These are phyloP conservation scores for Drosophila persimilis DNA, from an alignment of 1,140 invertebrate species.

Conservation along the genomic window DNA sequence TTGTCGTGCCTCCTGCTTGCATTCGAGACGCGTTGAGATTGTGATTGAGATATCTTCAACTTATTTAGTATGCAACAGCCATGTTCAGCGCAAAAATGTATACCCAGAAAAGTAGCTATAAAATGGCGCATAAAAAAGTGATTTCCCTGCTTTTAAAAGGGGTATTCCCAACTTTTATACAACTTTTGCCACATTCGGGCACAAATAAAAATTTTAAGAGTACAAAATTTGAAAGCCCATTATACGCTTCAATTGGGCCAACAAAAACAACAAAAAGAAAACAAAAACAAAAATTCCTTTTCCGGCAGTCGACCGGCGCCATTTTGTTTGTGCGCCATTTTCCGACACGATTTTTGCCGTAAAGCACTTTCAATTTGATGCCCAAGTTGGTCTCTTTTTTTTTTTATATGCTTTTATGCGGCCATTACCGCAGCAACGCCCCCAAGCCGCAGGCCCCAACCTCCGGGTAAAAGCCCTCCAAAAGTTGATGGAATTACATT, in stretches of 20 bases:
- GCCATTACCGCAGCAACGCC: slow-evolving; percentile 23
- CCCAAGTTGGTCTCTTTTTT: slow-evolving; percentile 30
- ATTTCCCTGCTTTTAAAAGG: too few species aligned
- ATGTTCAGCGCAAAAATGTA: too few species aligned
- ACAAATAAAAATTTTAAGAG: slow-evolving; percentile 24
- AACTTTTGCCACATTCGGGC: too few species aligned
- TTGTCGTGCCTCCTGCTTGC: too few species aligned
- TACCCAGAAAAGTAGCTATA: too few species aligned
- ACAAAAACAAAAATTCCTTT: slow-evolving; percentile 23
- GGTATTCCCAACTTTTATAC: too few species aligned
- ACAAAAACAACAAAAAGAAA: slow-evolving; percentile 41
- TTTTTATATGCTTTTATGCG: slow-evolving; percentile 19
- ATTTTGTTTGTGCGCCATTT: slow-evolving; percentile 43
- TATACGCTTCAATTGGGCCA: slow-evolving; percentile 41
- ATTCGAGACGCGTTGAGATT: too few species aligned
- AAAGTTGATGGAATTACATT: slow-evolving; percentile 28
- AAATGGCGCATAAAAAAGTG: too few species aligned
- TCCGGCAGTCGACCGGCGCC: slow-evolving; percentile 26
- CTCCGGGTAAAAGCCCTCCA: not conserved
- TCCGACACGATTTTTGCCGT: slow-evolving; percentile 25
- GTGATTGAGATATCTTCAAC: too few species aligned
- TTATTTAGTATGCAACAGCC: too few species aligned
- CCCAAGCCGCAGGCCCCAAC: not conserved
- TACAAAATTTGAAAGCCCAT: slow-evolving; percentile 11
- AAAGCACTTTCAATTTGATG: slow-evolving; percentile 45